Evolutionary conservation across 2,113 vertebrate genomes (phyloP), one percentile per base, ranked within the genome.

Genomic region (Rafetus swinhoei): DNA sequence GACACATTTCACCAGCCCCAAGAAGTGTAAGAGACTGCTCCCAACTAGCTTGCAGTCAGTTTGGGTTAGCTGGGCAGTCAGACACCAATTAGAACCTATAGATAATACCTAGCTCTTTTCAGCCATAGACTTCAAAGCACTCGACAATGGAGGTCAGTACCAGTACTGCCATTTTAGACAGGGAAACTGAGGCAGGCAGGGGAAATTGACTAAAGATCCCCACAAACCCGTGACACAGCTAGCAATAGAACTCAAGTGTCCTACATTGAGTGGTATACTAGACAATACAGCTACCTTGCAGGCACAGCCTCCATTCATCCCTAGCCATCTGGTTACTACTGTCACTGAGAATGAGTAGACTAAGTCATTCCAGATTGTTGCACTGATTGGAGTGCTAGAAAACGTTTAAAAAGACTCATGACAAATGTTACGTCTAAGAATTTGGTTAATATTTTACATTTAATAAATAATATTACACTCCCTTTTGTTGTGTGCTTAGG

Each of bases 161-260:
- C 93, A 94, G 90, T 90, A 83, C 81, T 91, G 79, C 69, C 79
- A 7, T 79, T 88, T 94, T 91, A 81, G 22, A 50, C 90, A 82
- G 82, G 85, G 92, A 79, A 95, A 4, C n/a, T 89, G 87, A 93
- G 19, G 22, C 6, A 81, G 86, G 79, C 82, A 93, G 89, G 16
- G 32, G 35, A 94, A 94, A 87, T 9, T 15, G 84, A 85, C 94
- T 54, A 94, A 90, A 86, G 93, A 2, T 19, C 7, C 16, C 15
- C 15, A n/a, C 15, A 69, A n/a, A 69, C 65, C 16, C n/a, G 8
- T 69, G 22, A 21, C 39, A 76, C 22, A 76, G 39, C 39, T 25
- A 50, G 22, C 6, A 76, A 39, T 50, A 89, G n/a, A 16, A 86
- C 45, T 0, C 9, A 21, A 9, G n/a, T 54, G 13, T 90, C 82